Percentiles rank a stretch among this genome's conserved stretches.
These are phyloP conservation scores for Dasypus novemcinctus DNA, from an alignment of 2,113 vertebrate species.

Conservation along the genomic window DNA sequence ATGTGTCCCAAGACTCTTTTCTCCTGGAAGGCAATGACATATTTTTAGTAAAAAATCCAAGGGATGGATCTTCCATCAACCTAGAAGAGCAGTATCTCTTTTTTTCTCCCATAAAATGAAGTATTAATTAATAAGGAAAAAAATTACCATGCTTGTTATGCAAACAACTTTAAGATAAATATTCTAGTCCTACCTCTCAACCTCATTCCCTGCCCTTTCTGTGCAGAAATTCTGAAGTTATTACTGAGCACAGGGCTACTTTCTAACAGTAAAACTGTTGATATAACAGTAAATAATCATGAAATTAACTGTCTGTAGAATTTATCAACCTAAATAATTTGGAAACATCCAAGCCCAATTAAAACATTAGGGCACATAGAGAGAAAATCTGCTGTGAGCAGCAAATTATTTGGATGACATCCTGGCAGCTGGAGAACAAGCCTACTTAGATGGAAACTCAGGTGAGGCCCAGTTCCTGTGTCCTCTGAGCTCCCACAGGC, in stretches of 20 bases:
- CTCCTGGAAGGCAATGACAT: neutral
- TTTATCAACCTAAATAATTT: neutral
- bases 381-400: neutral
- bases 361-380: neutral
- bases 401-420: neutral
- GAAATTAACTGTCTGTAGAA: neutral
- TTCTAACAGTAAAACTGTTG: neutral
- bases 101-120: neutral
- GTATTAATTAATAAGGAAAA: slow-evolving; percentile 1
- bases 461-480: neutral
- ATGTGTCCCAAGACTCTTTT: neutral
- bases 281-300: neutral
- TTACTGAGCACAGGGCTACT: neutral
- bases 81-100: neutral
- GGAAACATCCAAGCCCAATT: neutral
- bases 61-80: slow-evolving; percentile 8
- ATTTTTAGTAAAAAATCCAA: slow-evolving; percentile 40
- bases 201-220: neutral
- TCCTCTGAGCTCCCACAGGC: neutral
- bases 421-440: neutral
- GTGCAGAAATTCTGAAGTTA: neutral
- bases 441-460: neutral
- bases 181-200: neutral
- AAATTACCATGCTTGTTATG: neutral
- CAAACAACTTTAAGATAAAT: neutral